Base-by-base conservation (phyloP, 2,888 invertebrate genomes). In the Scelioninae gen. 2 region DNA sequence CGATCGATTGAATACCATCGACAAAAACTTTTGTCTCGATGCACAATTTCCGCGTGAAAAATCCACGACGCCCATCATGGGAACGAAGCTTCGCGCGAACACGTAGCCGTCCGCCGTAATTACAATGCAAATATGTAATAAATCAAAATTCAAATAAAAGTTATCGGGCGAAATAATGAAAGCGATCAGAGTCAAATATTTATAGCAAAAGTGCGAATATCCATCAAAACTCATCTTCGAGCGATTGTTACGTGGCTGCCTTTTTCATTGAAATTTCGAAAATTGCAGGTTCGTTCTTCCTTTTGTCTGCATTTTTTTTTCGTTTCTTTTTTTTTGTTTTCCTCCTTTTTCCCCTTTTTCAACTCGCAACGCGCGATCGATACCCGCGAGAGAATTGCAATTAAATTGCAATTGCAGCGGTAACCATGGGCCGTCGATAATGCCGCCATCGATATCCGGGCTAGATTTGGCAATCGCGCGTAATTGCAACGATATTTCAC, bases 401-500 rank as follows among this genome's bases (percentile, higher is more conserved):
- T 77, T 77, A 77, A 79, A 80, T 78, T 72, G 72, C 73, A 73
- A 68, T 74, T 65, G 73, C 73, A 76, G 75, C 75, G 70, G 57
- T 52, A 75, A 76, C 73, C 77, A 41, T 48, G 71, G 75, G 35
- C 53, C 67, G 58, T 77, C 80, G 81, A 83, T 83, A 83, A 82
- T 81, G 78, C 80, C 78, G 75, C 78, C 78, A 82, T 82, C 81
- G 82, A 83, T 83, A 82, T 76, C 78, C 77, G 75, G 77, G 79
- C 80, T 81, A 82, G 83, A 84, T 84, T 84, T 82, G 82, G 81
- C 73, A 74, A 76, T 74, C 80, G 81, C 75, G 73, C 80, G 82
- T 84, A 84, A 85, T 85, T 84, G 81, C 81, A 71, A 65, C 82
- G 80, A 84, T 85, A 85, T 83, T 82, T 83, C 83, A 85, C 78